Conservation (phyloP, 2,797 vertebrate species). For the Lepus townsendii region DNA sequence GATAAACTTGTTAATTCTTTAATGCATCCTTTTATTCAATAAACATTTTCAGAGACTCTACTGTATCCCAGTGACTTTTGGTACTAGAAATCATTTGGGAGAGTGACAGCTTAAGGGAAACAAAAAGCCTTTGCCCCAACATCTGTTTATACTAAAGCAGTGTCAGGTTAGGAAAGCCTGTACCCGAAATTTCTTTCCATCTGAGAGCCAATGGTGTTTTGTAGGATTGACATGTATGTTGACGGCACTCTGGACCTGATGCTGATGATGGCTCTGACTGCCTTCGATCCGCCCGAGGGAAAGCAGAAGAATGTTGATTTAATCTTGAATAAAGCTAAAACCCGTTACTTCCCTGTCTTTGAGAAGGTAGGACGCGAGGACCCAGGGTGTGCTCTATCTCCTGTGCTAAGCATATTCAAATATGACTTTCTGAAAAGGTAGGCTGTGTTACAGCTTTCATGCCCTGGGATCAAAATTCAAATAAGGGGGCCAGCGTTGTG, state of each 20-base stretch:
- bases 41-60: not conserved
- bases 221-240: slow-evolving; percentile 93
- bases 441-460: not conserved
- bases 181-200: not conserved
- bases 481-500: too few relatives aligned
- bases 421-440: not conserved
- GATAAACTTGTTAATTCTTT: not conserved
- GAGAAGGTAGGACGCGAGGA: slow-evolving; percentile 85
- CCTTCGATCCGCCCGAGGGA: slow-evolving; percentile 78
- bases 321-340: slow-evolving; percentile 88
- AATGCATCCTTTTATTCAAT: not conserved
- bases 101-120: not conserved
- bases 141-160: not conserved
- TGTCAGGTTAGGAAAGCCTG: not conserved
- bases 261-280: slow-evolving; percentile 80
- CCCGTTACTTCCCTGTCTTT: slow-evolving; percentile 87
- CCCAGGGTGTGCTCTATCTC: not conserved
- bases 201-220: not conserved
- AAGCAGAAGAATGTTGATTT: slow-evolving; percentile 82
- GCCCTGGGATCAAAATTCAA: not conserved
- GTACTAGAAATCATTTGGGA: not conserved
- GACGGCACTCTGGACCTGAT: slow-evolving; percentile 91
- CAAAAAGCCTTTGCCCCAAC: not conserved
- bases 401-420: not conserved
- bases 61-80: not conserved